Conservation (phyloP, 2,113 vertebrate genomes). For the Orthochromis malagaraziensis region DNA sequence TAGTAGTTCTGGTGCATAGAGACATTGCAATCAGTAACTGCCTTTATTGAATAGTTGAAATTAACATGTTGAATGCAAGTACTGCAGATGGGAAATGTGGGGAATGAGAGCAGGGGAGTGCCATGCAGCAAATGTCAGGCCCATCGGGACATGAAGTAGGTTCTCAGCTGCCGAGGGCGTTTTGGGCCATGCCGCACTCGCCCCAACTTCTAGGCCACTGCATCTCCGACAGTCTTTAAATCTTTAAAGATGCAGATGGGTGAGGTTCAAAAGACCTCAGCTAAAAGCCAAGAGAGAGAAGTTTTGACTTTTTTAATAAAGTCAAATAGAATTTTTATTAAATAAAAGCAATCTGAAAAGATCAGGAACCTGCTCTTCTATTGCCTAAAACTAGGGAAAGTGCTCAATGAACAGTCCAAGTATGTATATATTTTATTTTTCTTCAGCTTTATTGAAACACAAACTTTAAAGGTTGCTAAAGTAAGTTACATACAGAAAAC, state of each 20-base stretch:
- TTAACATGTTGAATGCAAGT: background rate
- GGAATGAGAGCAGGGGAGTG: background rate
- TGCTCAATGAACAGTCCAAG: background rate
- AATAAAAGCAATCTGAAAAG: background rate
- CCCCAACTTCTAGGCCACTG: background rate
- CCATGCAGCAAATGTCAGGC: background rate
- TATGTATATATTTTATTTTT: background rate
- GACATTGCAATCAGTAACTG: background rate
- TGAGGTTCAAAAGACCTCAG: background rate
- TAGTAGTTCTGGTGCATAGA: background rate
- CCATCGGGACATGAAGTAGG: background rate
- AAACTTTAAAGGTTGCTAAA: rapidly evolving
- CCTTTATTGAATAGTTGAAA: background rate
- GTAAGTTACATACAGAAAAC: background rate
- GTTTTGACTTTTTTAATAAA: background rate
- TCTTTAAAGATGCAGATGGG: background rate
- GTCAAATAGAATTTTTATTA: background rate
- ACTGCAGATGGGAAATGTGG: background rate
- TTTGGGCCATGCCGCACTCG: background rate
- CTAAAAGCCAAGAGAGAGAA: background rate
- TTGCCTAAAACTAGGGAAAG: background rate
- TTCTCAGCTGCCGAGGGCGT: background rate
- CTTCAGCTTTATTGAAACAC: background rate
- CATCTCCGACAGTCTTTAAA: background rate
- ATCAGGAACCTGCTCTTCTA: background rate